A percentile compares a stretch with the other conserved stretches of the same genome.
phyloP scores from a whole-genome alignment of 1,140 invertebrate species.

The Drosophila burlai region DNA sequence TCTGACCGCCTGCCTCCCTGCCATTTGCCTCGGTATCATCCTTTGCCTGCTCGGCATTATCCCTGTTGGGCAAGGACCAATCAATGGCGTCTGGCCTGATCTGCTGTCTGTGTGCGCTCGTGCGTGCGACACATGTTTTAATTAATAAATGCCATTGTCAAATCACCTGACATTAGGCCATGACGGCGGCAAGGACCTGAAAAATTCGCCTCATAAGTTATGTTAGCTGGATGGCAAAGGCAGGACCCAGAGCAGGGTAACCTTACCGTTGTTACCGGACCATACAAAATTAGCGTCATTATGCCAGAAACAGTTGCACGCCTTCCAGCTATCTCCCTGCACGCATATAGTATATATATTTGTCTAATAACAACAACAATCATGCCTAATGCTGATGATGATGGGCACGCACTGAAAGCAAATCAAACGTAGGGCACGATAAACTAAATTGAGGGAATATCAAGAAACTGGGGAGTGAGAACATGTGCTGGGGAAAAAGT shows the following conservation, averaged over 20 bases:
- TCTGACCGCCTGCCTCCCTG: neutral
- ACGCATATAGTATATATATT: conserved; percentile 36
- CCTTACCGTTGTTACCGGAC: conserved; percentile 30
- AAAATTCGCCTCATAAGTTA: conserved; percentile 74
- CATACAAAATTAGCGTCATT: conserved; percentile 72
- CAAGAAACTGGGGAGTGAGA: conserved; percentile 3
- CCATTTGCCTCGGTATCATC: neutral
- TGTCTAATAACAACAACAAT: conserved; percentile 64
- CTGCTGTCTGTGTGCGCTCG: conserved; percentile 39
- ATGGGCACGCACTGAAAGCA: conserved; percentile 76
- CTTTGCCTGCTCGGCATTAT: conserved; percentile 17
- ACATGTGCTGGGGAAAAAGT: neutral
- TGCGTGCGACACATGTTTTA: conserved; percentile 77
- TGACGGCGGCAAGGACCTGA: conserved; percentile 53
- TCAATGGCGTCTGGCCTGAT: conserved; percentile 54
- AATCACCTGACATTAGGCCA: conserved; percentile 71
- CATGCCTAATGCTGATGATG: conserved; percentile 80
- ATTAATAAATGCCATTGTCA: conserved; percentile 83
- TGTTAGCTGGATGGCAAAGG: conserved; percentile 16
- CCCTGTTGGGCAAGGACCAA: conserved; percentile 60
- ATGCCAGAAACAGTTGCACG: conserved; percentile 64
- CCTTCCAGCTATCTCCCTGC: conserved; percentile 17
- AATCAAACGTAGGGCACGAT: conserved; percentile 61
- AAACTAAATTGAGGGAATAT: conserved; percentile 64
- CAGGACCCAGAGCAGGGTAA: conserved; percentile 2